These are phyloP conservation scores for Microdon myrmicae DNA, from an alignment of 2,888 invertebrate genomes.

Conservation along the genomic window DNA sequence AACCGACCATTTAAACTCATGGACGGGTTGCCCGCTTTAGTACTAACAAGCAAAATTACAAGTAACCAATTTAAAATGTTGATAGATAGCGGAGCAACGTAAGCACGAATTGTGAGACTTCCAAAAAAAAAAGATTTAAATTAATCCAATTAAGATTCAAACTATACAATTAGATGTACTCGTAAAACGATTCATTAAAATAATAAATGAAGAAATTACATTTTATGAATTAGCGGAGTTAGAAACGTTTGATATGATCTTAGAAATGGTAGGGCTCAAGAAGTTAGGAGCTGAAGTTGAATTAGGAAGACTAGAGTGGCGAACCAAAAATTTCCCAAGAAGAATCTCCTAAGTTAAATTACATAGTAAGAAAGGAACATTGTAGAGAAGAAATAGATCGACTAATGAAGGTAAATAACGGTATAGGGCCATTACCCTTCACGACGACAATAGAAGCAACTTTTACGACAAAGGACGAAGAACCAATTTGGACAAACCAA, in stretches of 20 bases:
- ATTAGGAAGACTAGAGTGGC: too few relatives aligned
- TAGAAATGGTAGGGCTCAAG: too few relatives aligned
- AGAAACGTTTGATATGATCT: conserved; percentile 1
- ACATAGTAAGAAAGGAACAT: conserved; percentile 6
- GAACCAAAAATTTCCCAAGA: too few relatives aligned
- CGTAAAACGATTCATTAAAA: too few relatives aligned
- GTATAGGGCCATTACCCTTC: conserved; percentile 21
- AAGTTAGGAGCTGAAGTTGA: too few relatives aligned
- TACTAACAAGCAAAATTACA: conserved; percentile 1
- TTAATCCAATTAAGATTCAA: too few relatives aligned
- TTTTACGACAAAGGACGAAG: conserved; percentile 12
- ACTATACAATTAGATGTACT: too few relatives aligned
- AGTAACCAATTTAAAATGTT: conserved; percentile 16
- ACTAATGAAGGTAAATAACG: conserved; percentile 11
- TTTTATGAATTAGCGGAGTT: conserved; percentile 12
- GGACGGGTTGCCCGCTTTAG: conserved; percentile 14
- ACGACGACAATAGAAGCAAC: too few relatives aligned
- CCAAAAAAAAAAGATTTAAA: conserved; percentile 1
- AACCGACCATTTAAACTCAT: conserved; percentile 18
- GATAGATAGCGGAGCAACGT: conserved; percentile 17
- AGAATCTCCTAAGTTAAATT: conserved; percentile 10
- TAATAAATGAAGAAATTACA: conserved; percentile 11
- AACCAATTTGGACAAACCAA: conserved; percentile 5
- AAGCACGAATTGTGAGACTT: background rate
- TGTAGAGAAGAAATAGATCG: conserved; percentile 8